phyloP scores from a whole-genome alignment of 2,797 vertebrate genomes.

The Amphiprion clarkii region DNA sequence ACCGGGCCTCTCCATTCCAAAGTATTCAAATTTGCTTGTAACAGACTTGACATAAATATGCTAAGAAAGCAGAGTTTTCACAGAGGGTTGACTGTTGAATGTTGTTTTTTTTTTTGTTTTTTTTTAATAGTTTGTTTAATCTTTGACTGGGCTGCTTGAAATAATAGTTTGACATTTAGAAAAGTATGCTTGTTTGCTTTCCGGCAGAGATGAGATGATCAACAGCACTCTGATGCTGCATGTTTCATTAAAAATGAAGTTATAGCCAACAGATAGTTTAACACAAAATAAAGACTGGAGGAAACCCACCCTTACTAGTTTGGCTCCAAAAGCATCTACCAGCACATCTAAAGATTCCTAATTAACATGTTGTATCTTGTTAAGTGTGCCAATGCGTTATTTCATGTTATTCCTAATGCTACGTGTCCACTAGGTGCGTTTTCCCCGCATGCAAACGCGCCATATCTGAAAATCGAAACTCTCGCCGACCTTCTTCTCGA shows the following conservation, averaged over 20 bases:
- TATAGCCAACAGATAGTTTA: neutral
- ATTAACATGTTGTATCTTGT: neutral
- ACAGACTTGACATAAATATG: conserved; percentile 20
- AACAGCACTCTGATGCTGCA: neutral
- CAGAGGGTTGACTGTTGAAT: conserved; percentile 88
- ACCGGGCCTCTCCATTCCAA: conserved; percentile 31
- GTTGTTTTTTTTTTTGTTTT: conserved; percentile 61
- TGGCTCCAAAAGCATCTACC: neutral
- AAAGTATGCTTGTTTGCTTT: conserved; percentile 21
- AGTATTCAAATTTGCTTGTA: conserved; percentile 27
- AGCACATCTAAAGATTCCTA: neutral
- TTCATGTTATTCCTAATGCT: too few relatives aligned
- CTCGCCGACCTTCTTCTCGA: too few relatives aligned
- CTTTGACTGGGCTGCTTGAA: conserved; percentile 23
- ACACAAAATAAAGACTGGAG: too few relatives aligned
- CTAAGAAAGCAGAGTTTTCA: conserved; percentile 44
- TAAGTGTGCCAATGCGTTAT: too few relatives aligned
- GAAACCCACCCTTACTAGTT: too few relatives aligned
- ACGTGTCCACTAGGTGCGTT: too few relatives aligned
- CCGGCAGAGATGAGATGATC: conserved; percentile 21
- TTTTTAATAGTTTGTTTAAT: conserved; percentile 28
- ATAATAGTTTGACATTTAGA: conserved; percentile 22
- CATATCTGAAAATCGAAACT: too few relatives aligned
- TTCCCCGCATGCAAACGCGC: too few relatives aligned
- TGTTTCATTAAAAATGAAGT: neutral